A percentile compares a stretch with the other conserved stretches of the same genome.
These are phyloP conservation scores for Anthopleura xanthogrammica DNA, from an alignment of 92 coral and sea anemone species.

Conservation along the genomic window DNA sequence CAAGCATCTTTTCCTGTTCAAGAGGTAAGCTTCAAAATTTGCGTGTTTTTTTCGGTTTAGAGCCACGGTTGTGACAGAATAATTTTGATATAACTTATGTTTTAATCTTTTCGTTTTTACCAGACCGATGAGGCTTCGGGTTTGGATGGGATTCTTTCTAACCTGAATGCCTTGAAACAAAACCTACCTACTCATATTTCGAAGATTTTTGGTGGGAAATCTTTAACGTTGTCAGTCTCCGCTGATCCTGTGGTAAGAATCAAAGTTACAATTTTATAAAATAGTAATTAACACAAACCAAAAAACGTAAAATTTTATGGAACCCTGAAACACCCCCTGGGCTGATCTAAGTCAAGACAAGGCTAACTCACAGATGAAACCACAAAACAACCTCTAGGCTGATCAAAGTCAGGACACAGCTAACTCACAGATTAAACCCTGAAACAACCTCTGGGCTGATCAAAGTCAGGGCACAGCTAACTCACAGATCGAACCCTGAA, in stretches of 20 bases:
- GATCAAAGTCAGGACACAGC: too few species aligned
- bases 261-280: not conserved
- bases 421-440: too few species aligned
- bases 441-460: too few species aligned
- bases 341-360: too few species aligned
- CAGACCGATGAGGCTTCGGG: conserved; percentile 51
- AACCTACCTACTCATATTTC: conserved; percentile 69
- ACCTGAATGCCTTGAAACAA: conserved; percentile 52
- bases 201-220: conserved; percentile 60
- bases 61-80: not conserved
- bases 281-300: too few species aligned
- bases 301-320: too few species aligned
- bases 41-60: not conserved
- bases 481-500: too few species aligned
- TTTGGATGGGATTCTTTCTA: conserved; percentile 60
- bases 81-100: not conserved
- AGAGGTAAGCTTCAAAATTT: conserved; percentile 40
- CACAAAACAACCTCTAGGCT: too few species aligned
- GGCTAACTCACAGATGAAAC: too few species aligned
- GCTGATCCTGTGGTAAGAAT: conserved; percentile 62
- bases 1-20: conserved; percentile 54
- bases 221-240: conserved; percentile 70
- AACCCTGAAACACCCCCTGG: too few species aligned
- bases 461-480: too few species aligned
- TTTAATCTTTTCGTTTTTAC: not conserved